Base-by-base conservation (phyloP, 2,113 vertebrate genomes). In the Malurus melanocephalus region DNA sequence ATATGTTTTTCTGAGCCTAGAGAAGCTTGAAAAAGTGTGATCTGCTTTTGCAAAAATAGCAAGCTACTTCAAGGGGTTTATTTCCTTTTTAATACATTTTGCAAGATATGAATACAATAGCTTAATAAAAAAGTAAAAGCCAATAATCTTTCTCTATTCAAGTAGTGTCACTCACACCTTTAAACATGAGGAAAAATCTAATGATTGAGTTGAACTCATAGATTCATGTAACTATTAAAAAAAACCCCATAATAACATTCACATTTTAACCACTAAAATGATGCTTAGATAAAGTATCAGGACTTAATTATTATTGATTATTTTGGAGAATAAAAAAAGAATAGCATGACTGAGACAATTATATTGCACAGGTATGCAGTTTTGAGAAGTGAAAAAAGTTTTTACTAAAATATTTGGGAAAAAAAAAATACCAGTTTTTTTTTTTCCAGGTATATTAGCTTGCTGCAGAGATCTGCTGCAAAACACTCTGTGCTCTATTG, bases 11-110 rank as follows among this genome's bases (percentile, higher is more conserved):
- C 56, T 67, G 22, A 68, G 22, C 46, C 38, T 75, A 57, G 42
- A 51, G 69, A 88, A 56, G 26, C 32, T 68, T 92, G 57, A 53
- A 92, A 87, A 89, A n/a, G 4, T 74, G 22, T 81, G 73, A 92
- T 83, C 49, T 92, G 15, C 79, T 89, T 80, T 86, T n/a, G 57
- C 61, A 89, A 83, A 91, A 89, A 91, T 52, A 87, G 26, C 30
- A 83, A 89, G 26, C 11, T 77, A 43, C 62, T 91, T 83, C n/a
- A 45, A 40, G 28, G 10, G 1, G 0, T 59, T 57, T 26, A 35
- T 14, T 3, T 80, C 27, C 17, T 64, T 56, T 91, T 87, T 52
- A 92, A 74, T 88, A 60, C 26, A 49, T 85, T 89, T 85, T 85
- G 9, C 17, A 78, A 89, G 60, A 77, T 87, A 83, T 24, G 61